Conservation (phyloP, 2,888 invertebrate genomes). For the Agrotis segetum region DNA sequence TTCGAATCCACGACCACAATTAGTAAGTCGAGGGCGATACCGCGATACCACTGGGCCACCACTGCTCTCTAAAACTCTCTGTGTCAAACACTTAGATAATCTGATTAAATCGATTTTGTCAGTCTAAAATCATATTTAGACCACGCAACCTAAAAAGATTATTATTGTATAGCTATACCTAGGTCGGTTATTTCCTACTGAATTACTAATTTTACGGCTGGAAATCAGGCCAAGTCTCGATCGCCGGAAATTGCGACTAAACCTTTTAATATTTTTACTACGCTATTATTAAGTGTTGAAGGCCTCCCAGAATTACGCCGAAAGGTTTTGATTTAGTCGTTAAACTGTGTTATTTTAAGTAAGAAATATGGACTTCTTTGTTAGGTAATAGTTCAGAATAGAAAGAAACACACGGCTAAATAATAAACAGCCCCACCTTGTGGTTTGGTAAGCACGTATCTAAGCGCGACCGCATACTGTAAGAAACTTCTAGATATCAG, state of each 20-base stretch:
- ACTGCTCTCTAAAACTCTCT: no score
- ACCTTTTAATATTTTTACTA: conserved; percentile 32
- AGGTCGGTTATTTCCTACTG: neutral
- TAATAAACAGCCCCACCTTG: no score
- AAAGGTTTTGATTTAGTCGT: conserved; percentile 14
- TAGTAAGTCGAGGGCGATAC: no score
- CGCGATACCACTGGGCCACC: no score
- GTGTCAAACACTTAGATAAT: no score
- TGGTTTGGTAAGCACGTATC: no score
- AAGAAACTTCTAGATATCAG: no score
- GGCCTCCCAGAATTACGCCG: conserved; percentile 9
- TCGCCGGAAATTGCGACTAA: conserved; percentile 32
- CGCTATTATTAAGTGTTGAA: conserved; percentile 31
- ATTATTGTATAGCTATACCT: neutral
- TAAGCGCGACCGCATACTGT: no score
- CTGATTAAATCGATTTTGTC: no score
- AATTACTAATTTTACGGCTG: conserved; percentile 15
- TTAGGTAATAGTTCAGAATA: neutral
- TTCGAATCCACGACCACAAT: no score
- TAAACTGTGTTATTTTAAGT: conserved; percentile 2
- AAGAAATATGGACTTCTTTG: neutral
- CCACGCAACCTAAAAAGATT: neutral
- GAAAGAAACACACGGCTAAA: no score
- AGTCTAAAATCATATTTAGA: no score
- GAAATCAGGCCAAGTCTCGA: conserved; percentile 25